Evolutionary conservation across 2,888 invertebrate genomes (phyloP).

Genomic region (Himalopsyche tibetana): DNA sequence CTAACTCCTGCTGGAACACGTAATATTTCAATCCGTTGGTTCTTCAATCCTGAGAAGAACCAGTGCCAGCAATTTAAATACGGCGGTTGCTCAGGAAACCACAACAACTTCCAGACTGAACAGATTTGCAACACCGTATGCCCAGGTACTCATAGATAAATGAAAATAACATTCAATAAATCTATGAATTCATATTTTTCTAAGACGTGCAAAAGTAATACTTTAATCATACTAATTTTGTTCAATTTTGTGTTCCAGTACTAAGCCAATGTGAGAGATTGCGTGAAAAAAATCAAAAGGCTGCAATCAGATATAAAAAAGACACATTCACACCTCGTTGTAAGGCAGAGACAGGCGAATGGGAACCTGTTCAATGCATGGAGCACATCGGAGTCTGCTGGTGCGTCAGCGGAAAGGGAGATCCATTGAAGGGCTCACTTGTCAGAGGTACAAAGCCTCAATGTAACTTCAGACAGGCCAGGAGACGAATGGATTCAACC

Average conservation of each 20-base stretch:
- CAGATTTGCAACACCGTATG: constrained; percentile 88
- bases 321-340: constrained; percentile 88
- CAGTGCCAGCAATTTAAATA: constrained; percentile 84
- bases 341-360: constrained; percentile 83
- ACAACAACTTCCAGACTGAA: constrained; percentile 90
- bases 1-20: constrained; percentile 69
- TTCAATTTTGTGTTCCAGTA: constrained; percentile 72
- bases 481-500: constrained; percentile 75
- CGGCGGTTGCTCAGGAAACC: constrained; percentile 87
- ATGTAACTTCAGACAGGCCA: constrained; percentile 88
- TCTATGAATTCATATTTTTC: too few species aligned
- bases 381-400: constrained; percentile 85
- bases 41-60: constrained; percentile 87
- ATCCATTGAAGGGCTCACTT: constrained; percentile 87
- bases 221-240: too few species aligned
- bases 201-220: too few species aligned
- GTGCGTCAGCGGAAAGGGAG: constrained; percentile 90
- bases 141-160: constrained; percentile 76
- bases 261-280: constrained; percentile 88
- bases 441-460: constrained; percentile 85
- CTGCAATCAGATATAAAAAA: constrained; percentile 83
- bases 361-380: constrained; percentile 90
- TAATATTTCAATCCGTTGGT: constrained; percentile 79
- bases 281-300: constrained; percentile 86
- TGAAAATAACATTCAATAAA: too few species aligned